Evolutionary conservation across 1,140 invertebrate species (phyloP).

Genomic region (Aplysia californica): DNA sequence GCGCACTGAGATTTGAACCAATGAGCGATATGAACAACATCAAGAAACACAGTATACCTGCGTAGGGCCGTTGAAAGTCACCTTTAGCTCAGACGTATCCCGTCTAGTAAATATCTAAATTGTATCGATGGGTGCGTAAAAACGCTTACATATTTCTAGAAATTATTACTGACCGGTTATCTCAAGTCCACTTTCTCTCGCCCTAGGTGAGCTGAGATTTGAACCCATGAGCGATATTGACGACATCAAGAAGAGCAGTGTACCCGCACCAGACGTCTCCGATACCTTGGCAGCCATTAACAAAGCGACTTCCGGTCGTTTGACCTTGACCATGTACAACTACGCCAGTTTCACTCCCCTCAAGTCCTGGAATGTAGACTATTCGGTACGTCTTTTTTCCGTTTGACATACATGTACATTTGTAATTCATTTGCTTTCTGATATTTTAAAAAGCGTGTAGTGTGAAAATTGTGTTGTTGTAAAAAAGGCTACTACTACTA

Average conservation of each 20-base stretch:
- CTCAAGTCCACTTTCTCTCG: neutral
- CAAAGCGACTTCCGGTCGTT: neutral
- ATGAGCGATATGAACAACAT: too few relatives aligned
- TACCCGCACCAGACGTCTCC: neutral
- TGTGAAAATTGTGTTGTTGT: too few relatives aligned
- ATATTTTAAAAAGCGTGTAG: too few relatives aligned
- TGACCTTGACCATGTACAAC: neutral
- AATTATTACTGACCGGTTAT: neutral
- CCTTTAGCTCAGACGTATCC: neutral
- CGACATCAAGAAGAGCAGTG: neutral
- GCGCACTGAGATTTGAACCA: too few relatives aligned
- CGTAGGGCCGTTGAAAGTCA: neutral
- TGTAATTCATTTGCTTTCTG: too few relatives aligned
- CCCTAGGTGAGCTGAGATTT: neutral
- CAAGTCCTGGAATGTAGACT: neutral
- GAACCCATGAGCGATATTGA: neutral
- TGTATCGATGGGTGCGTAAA: neutral
- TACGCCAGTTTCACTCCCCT: conserved; percentile 4
- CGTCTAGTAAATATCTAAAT: neutral
- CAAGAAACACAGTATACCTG: neutral
- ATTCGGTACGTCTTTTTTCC: conserved; percentile 3
- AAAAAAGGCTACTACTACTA: too few relatives aligned
- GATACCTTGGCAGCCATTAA: neutral
- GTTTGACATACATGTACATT: too few relatives aligned
- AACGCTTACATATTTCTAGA: neutral